Conservation (phyloP, 1,140 invertebrate genomes). For the Drosophila virilis region DNA sequence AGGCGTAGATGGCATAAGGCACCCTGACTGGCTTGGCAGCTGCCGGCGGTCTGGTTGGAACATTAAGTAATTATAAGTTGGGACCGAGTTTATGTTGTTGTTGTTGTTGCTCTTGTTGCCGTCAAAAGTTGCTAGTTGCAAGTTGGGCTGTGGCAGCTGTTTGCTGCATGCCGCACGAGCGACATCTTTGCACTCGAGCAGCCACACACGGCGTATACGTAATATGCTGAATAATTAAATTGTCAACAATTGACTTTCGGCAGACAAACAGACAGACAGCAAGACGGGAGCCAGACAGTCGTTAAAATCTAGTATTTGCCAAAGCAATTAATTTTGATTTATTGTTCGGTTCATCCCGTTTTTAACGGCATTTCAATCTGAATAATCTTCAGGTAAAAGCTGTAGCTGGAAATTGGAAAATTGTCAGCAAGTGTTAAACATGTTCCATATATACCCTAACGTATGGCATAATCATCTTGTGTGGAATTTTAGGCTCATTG, state of each 20-base stretch:
- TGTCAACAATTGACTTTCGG: conserved; percentile 71
- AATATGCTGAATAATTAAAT: conserved; percentile 77
- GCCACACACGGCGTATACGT: conserved; percentile 62
- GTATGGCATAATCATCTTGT: no score
- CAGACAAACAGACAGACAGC: conserved; percentile 7
- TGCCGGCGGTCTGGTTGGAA: conserved; percentile 43
- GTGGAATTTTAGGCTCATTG: no score
- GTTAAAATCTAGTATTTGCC: conserved; percentile 18
- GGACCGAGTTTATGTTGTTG: conserved; percentile 32
- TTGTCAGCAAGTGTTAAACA: neutral
- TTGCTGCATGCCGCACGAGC: conserved; percentile 36
- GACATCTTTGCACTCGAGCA: conserved; percentile 28
- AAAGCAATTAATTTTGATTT: conserved; percentile 30
- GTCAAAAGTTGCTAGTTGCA: conserved; percentile 68
- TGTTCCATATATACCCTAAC: neutral
- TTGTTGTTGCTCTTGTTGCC: conserved; percentile 1
- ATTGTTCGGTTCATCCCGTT: conserved; percentile 25
- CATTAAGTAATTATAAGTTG: conserved; percentile 82
- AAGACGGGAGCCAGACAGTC: neutral
- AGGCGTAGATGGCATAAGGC: neutral
- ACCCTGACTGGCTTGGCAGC: neutral
- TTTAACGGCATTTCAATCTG: conserved; percentile 5
- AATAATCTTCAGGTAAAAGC: conserved; percentile 1
- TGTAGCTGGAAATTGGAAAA: conserved; percentile 14
- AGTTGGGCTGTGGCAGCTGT: conserved; percentile 49